These are phyloP conservation scores for Myopa testacea DNA, from an alignment of 2,888 invertebrate genomes.

Conservation along the genomic window DNA sequence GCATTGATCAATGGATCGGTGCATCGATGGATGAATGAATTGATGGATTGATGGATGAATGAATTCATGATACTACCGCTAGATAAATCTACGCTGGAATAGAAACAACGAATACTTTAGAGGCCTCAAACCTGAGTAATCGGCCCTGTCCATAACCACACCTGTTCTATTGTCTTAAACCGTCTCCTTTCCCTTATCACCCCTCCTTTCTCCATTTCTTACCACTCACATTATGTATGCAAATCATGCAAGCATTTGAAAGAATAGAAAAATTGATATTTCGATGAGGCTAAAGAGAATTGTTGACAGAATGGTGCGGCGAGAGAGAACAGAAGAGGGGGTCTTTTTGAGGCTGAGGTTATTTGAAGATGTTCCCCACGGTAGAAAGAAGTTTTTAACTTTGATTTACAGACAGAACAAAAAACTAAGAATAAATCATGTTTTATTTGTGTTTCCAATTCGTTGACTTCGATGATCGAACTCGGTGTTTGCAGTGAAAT, in stretches of 20 bases:
- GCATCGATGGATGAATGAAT: background rate
- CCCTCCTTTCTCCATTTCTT: background rate
- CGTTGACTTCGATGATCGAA: constrained; percentile 20
- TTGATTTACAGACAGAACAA: background rate
- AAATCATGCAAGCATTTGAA: constrained; percentile 46
- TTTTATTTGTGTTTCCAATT: constrained; percentile 37
- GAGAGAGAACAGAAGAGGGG: background rate
- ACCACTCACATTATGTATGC: constrained; percentile 44
- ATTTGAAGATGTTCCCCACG: background rate
- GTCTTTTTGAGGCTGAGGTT: no score
- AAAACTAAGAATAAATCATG: constrained; percentile 13
- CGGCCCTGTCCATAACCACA: background rate
- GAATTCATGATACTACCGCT: no score
- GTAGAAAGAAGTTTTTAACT: background rate
- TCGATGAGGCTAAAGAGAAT: constrained; percentile 43
- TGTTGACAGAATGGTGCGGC: constrained; percentile 15
- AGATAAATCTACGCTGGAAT: background rate
- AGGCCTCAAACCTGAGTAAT: background rate
- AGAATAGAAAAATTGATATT: constrained; percentile 49
- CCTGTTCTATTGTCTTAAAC: background rate
- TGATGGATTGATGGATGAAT: background rate
- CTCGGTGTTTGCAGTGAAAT: background rate
- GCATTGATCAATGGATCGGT: background rate
- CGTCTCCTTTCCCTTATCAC: background rate
- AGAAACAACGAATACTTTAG: background rate